Percentiles rank a stretch among this genome's conserved stretches.
Conservation (phyloP, 2,113 vertebrate genomes). For the Pygoscelis adeliae region DNA sequence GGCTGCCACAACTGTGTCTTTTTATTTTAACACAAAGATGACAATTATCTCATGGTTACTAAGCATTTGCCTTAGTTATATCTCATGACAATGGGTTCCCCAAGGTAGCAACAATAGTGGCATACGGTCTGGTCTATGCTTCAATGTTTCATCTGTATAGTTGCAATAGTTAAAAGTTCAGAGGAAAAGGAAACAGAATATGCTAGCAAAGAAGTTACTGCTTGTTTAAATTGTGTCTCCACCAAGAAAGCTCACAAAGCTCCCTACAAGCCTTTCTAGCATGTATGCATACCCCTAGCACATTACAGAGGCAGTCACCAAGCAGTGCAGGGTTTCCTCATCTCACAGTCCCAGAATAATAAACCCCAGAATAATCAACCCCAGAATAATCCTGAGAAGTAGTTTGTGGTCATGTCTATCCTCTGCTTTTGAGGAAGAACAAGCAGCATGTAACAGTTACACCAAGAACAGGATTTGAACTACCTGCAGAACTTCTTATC, state of each 20-base stretch:
- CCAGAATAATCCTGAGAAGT: not conserved
- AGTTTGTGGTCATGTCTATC: not conserved
- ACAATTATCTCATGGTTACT: not conserved
- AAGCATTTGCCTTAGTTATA: not conserved
- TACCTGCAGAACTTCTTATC: not conserved
- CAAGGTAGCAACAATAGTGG: rapidly evolving
- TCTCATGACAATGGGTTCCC: not conserved
- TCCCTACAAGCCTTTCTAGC: not conserved
- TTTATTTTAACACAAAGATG: not conserved
- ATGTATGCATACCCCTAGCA: not conserved
- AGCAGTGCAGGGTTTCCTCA: not conserved
- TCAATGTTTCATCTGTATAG: not conserved
- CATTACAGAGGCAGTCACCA: not conserved
- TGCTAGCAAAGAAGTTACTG: not conserved
- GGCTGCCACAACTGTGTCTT: not conserved
- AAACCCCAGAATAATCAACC: not conserved
- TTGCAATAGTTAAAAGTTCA: not conserved
- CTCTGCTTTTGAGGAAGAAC: not conserved
- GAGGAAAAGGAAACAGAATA: not conserved
- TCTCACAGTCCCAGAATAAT: not conserved
- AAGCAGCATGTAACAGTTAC: not conserved
- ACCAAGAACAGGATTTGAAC: not conserved
- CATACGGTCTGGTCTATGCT: rapidly evolving
- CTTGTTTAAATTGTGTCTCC: not conserved
- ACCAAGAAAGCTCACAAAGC: not conserved